Percentiles rank a stretch among this genome's conserved stretches.
These are phyloP conservation scores for Ecliptopera silaceata DNA, from an alignment of 2,888 invertebrate genomes.

Conservation along the genomic window DNA sequence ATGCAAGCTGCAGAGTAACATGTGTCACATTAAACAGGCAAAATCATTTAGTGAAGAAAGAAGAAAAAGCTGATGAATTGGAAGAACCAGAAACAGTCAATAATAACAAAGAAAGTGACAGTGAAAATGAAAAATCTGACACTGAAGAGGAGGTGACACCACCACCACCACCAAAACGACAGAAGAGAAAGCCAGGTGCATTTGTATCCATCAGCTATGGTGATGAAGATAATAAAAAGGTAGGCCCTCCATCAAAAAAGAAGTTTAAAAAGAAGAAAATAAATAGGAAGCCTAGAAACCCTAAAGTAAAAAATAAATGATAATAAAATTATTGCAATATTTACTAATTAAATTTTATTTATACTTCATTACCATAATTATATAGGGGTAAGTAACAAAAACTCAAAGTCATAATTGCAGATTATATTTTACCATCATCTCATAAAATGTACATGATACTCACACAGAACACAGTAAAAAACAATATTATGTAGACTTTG, in stretches of 20 bases:
- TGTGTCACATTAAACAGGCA: slow-evolving; percentile 85
- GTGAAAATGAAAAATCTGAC: slow-evolving; percentile 45
- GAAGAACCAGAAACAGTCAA: slow-evolving; percentile 35
- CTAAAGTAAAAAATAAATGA: slow-evolving; percentile 35
- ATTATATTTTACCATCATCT: slow-evolving; percentile 66
- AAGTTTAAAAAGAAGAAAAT: slow-evolving; percentile 65
- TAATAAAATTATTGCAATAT: slow-evolving; percentile 2
- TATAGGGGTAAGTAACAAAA: slow-evolving; percentile 38
- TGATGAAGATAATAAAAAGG: slow-evolving; percentile 46
- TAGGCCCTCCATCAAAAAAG: slow-evolving; percentile 53
- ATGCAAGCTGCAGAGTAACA: slow-evolving; percentile 88
- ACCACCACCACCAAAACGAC: slow-evolving; percentile 22
- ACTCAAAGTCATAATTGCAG: slow-evolving; percentile 59
- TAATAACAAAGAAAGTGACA: slow-evolving; percentile 35
- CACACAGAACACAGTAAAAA: slow-evolving; percentile 69
- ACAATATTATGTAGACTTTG: slow-evolving; percentile 79
- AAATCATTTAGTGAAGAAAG: slow-evolving; percentile 66
- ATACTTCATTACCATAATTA: neutral
- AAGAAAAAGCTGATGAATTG: slow-evolving; percentile 53
- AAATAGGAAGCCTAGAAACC: slow-evolving; percentile 58
- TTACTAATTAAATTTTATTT: slow-evolving; percentile 5
- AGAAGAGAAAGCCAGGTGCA: slow-evolving; percentile 67
- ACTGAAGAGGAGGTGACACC: slow-evolving; percentile 44
- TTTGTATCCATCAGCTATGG: slow-evolving; percentile 73
- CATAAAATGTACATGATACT: slow-evolving; percentile 65